Evolutionary conservation across 2,888 invertebrate genomes (phyloP), one percentile per base, ranked within the genome.

Genomic region (Caenorhabditis sp.): DNA sequence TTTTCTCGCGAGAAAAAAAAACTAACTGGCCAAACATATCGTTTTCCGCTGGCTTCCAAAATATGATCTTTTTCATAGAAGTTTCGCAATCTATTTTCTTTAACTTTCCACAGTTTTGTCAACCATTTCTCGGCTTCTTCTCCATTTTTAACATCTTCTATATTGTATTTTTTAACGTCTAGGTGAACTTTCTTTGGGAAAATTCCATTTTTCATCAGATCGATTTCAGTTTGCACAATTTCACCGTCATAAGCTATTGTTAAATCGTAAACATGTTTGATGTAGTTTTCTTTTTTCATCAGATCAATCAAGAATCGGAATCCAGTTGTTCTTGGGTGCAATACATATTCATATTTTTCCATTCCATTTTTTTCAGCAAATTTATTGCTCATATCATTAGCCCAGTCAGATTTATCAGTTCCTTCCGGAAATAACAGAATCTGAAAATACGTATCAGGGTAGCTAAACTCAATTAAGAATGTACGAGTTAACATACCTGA

Each of bases 241-340:
- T 91, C 91, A 3, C 73, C 73, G 24, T 93, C 93, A 88, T 94
- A 82, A 0, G 92, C 93, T n/a, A 95, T 91, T 0, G 94, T 93
- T 78, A 94, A 91, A 88, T 95, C 94, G 88, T 94, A 94, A n/a
- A 95, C 90, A 0, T 93, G 92, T 76, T 92, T 91, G 62, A 94
- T 89, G 36, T 92, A 92, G 10, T 91, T 89, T 67, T 90, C 91
- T 86, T 89, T 85, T 76, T 89, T 87, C 90, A 91, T 89, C 72
- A 89, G 85, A 64, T 89, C 88, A 21, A 89, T 86, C 58, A 91
- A 85, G 83, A 88, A 89, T 24, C 88, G 86, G 84, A 91, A 91
- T 0, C 95, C 95, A 0, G 93, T 94, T 2, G 93, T 94, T 76
- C 93, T 91, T 0, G 95, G 95, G 88, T 95, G 94, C 5, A 95